Base-by-base conservation (phyloP, 2,797 vertebrate species). In the Tarsius wallacei region DNA sequence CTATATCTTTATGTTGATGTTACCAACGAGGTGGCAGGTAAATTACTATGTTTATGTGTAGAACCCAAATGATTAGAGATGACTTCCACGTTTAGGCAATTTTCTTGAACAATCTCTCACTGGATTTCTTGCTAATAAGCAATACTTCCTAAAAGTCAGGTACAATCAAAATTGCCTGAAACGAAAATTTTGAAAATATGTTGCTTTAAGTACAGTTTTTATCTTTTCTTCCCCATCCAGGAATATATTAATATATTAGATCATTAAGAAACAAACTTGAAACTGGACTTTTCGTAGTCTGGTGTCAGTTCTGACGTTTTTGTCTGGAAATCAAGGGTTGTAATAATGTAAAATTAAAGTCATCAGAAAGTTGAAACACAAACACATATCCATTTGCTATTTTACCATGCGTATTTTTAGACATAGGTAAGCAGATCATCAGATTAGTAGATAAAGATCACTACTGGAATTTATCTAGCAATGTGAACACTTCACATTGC, bases 311-410 rank as follows among this genome's bases (percentile, higher is more conserved):
- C 74, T 14, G 28, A 91, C 63, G 33, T 26, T 93, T 97, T 88
- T 94, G 36, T 82, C 55, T 87, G 24, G 49, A 96, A 91, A 90
- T 89, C 36, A 91, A 92, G 10, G 12, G 5, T 95, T 88, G 78
- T 17, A 82, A 80, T 33, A 74, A 83, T 68, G 4, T 87, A 14
- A 74, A 78, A 83, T 15, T 61, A 26, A 93, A 93, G 17, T 77
- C 11, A 86, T 93, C 9, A 59, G 81, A 88, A 93, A 94, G 8
- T 83, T 76, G 89, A 91, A 88, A 55, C 64, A 87, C n/a, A 73
- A 17, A 24, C 24, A 36, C 31, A 82, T 42, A 53, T 47, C 7
- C 21, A 53, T 28, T 59, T 89, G 21, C 81, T 90, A 94, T 82
- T 93, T 93, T 81, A 70, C 15, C 57, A 53, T 31, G 15, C 57